Percentiles rank a stretch among this genome's conserved stretches.
phyloP scores from a whole-genome alignment of 2,113 vertebrate species.

The Rhombomys opimus region DNA sequence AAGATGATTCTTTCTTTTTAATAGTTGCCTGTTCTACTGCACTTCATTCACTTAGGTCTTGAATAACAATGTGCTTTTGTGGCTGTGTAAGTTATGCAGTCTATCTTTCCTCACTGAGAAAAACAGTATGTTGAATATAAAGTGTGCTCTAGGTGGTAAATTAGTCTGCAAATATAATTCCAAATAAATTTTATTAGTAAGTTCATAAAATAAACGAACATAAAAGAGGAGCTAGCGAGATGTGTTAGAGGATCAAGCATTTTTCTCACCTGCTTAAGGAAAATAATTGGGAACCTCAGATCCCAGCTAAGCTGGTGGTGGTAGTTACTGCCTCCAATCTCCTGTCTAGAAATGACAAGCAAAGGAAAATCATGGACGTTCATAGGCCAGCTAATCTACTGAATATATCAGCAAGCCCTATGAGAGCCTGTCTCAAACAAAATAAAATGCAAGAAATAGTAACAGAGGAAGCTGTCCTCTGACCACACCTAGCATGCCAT shows the following conservation, averaged over 20 bases:
- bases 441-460: not conserved
- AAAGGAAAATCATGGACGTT: not conserved
- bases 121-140: not conserved
- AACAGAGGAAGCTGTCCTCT: rapidly evolving
- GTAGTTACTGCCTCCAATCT: not conserved
- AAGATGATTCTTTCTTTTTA: not conserved
- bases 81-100: rapidly evolving
- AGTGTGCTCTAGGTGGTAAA: not conserved
- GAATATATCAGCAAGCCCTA: not conserved
- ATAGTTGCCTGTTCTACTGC: not conserved
- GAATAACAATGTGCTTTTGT: not conserved
- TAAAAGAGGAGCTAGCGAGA: not conserved
- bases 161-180: not conserved
- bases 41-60: not conserved
- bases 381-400: not conserved
- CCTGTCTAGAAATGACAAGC: not conserved
- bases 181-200: not conserved
- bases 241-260: not conserved
- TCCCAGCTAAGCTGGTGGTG: not conserved
- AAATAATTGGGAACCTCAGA: not conserved
- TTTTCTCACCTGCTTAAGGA: not conserved
- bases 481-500: not conserved
- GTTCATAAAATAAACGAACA: not conserved
- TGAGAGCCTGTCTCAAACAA: not conserved
- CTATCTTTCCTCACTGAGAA: not conserved